A percentile compares a stretch with the other conserved stretches of the same genome.
phyloP scores from a whole-genome alignment of 2,888 invertebrate species.

The Sipha maydis region DNA sequence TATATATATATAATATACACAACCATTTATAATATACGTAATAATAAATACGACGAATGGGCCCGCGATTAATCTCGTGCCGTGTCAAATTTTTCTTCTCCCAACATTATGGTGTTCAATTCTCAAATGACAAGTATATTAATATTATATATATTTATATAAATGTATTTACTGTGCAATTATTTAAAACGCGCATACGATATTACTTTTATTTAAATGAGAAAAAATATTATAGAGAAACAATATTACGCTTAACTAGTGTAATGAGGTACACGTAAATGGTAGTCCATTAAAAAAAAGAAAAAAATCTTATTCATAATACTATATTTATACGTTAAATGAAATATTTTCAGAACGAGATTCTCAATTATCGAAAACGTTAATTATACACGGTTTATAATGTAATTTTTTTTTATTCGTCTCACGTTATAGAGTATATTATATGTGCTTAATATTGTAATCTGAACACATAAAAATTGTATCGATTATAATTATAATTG shows the following conservation, averaged over 20 bases:
- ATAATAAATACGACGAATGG: neutral
- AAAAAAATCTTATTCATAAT: too few relatives aligned
- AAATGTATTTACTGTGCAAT: neutral
- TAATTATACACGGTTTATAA: slow-evolving; percentile 19
- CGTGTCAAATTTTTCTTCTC: neutral
- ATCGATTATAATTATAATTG: slow-evolving; percentile 39
- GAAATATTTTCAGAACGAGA: slow-evolving; percentile 11
- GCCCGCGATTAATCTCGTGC: neutral
- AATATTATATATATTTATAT: too few relatives aligned
- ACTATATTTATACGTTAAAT: too few relatives aligned
- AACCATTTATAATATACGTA: neutral
- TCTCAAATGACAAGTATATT: neutral
- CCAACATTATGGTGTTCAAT: neutral
- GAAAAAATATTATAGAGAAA: neutral
- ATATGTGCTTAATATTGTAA: neutral
- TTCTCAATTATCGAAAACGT: slow-evolving; percentile 26
- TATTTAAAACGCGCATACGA: neutral
- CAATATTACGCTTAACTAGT: neutral
- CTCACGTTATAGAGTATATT: neutral
- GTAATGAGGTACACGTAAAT: too few relatives aligned
- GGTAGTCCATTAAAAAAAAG: too few relatives aligned
- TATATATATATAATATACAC: too few relatives aligned
- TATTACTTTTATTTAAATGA: neutral
- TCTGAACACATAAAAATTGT: slow-evolving; percentile 3
- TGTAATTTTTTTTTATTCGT: slow-evolving; percentile 12